Evolutionary conservation across 2,888 invertebrate species (phyloP).

Genomic region (Ophion slaviceki): DNA sequence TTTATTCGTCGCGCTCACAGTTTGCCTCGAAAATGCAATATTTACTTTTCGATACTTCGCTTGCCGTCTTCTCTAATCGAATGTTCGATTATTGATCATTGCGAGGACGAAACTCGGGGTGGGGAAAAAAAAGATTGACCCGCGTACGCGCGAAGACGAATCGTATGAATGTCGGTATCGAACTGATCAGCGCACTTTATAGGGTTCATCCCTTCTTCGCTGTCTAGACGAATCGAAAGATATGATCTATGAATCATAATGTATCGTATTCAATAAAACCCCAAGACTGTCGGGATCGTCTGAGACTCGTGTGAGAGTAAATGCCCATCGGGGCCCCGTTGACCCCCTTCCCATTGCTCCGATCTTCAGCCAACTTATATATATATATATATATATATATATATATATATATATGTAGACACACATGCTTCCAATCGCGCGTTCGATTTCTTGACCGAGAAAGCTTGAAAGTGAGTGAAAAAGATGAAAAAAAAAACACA

Average conservation of each 20-base stretch:
- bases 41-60: background rate
- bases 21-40: background rate
- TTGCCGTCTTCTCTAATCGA: background rate
- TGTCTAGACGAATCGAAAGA: slow-evolving; percentile 82
- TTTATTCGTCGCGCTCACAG: too few species aligned
- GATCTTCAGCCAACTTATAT: slow-evolving; percentile 10
- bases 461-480: slow-evolving; percentile 34
- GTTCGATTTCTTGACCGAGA: slow-evolving; percentile 31
- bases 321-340: slow-evolving; percentile 26
- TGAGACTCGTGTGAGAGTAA: slow-evolving; percentile 46
- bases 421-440: slow-evolving; percentile 8
- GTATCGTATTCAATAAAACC: slow-evolving; percentile 81
- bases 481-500: slow-evolving; percentile 22
- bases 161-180: slow-evolving; percentile 72
- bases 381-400: background rate
- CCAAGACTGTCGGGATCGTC: slow-evolving; percentile 33
- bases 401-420: background rate
- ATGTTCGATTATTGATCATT: slow-evolving; percentile 5
- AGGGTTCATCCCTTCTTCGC: slow-evolving; percentile 79
- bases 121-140: slow-evolving; percentile 5
- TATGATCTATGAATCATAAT: slow-evolving; percentile 82
- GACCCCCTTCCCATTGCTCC: slow-evolving; percentile 34
- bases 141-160: slow-evolving; percentile 67
- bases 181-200: slow-evolving; percentile 75
- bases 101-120: background rate